A percentile compares a stretch with the other conserved stretches of the same genome.
phyloP scores from a whole-genome alignment of 92 coral and sea anemone genomes.

The Zoanthus gigantus region DNA sequence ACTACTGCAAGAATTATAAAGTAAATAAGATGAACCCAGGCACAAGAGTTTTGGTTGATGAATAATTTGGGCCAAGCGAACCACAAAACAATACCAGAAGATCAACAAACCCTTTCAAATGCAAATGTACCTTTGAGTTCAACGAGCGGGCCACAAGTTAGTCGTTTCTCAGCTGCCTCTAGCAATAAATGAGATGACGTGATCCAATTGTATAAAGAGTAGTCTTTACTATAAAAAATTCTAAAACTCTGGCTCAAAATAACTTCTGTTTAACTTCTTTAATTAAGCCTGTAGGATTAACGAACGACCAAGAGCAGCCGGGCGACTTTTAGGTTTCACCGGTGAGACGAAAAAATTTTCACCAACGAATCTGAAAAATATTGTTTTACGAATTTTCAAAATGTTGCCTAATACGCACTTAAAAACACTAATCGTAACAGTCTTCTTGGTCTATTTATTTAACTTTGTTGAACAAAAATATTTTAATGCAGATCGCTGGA shows the following conservation, averaged over 20 bases:
- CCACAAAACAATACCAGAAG: constrained; percentile 34
- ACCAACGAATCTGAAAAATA: neutral
- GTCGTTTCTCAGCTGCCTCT: constrained; percentile 32
- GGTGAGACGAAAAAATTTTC: neutral
- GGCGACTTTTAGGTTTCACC: neutral
- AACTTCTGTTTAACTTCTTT: neutral
- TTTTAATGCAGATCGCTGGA: no score
- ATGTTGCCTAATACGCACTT: neutral
- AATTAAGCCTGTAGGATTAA: neutral
- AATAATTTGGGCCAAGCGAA: constrained; percentile 28
- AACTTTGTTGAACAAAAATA: no score
- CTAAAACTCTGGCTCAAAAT: neutral
- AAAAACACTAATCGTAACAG: no score
- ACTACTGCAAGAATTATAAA: constrained; percentile 15
- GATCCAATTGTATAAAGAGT: neutral
- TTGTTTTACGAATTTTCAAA: neutral
- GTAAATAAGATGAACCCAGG: constrained; percentile 33
- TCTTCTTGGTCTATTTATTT: no score
- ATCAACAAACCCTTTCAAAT: constrained; percentile 63
- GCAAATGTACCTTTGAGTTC: constrained; percentile 62
- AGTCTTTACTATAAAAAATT: neutral
- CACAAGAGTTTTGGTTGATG: constrained; percentile 38
- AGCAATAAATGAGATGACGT: constrained; percentile 24
- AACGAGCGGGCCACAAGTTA: constrained; percentile 3
- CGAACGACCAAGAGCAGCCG: neutral